These are phyloP conservation scores for Pantala flavescens DNA, from an alignment of 1,140 invertebrate genomes.

Conservation along the genomic window DNA sequence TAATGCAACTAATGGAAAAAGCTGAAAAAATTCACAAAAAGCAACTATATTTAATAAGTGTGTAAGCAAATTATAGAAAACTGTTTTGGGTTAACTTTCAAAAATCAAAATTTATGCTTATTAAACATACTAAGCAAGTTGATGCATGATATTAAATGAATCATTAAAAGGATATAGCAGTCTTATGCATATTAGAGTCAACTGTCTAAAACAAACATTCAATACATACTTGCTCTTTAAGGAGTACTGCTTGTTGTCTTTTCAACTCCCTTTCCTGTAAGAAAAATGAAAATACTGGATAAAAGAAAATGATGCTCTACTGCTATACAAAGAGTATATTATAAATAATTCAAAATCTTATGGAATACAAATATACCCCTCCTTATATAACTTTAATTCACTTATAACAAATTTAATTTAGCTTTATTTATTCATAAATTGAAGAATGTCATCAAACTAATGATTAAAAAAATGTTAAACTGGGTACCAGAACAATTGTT, in stretches of 20 bases:
- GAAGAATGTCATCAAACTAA: too few relatives aligned
- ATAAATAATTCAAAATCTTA: too few relatives aligned
- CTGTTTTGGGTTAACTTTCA: not conserved
- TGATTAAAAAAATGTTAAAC: too few relatives aligned
- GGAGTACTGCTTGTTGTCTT: slow-evolving; percentile 69
- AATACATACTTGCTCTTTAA: slow-evolving; percentile 75
- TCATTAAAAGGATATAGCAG: slow-evolving; percentile 17
- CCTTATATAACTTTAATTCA: too few relatives aligned
- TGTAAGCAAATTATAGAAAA: not conserved
- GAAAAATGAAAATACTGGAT: slow-evolving; percentile 11
- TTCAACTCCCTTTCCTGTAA: slow-evolving; percentile 78
- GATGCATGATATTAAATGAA: not conserved
- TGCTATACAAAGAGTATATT: too few relatives aligned
- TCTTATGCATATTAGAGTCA: slow-evolving; percentile 11
- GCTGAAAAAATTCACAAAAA: slow-evolving; percentile 19
- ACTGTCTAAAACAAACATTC: not conserved
- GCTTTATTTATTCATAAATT: too few relatives aligned
- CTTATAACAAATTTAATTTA: too few relatives aligned
- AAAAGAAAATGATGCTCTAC: not conserved
- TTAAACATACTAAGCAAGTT: not conserved
- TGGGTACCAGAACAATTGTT: too few relatives aligned
- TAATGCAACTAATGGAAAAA: slow-evolving; percentile 20
- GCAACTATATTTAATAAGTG: slow-evolving; percentile 11
- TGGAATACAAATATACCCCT: too few relatives aligned
- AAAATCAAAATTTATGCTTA: slow-evolving; percentile 4